A percentile compares a stretch with the other conserved stretches of the same genome.
Conservation (phyloP, 1,140 invertebrate species). For the Vanessa tameamea region DNA sequence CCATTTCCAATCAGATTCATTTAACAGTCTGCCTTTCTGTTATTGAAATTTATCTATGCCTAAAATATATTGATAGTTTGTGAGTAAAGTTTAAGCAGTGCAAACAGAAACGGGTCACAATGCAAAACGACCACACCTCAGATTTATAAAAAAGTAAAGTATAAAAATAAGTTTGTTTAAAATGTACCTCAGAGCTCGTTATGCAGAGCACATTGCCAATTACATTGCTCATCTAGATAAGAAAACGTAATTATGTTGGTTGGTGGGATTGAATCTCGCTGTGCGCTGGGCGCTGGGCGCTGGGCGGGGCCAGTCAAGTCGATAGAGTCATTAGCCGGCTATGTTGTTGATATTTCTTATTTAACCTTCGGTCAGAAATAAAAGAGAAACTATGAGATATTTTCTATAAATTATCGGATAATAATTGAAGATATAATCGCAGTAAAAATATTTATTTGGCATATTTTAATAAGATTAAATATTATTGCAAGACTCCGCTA, state of each 20-base stretch:
- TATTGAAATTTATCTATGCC: too few relatives aligned
- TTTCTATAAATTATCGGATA: not conserved
- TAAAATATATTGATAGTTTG: too few relatives aligned
- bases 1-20: too few relatives aligned
- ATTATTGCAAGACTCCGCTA: too few relatives aligned
- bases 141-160: not conserved
- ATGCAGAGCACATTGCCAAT: constrained; percentile 33
- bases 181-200: constrained; percentile 22
- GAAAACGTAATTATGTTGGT: constrained; percentile 41
- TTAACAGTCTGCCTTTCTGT: too few relatives aligned
- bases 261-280: constrained; percentile 29
- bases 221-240: constrained; percentile 38
- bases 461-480: too few relatives aligned
- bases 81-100: too few relatives aligned
- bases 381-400: not conserved
- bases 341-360: constrained; percentile 29
- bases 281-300: constrained; percentile 26
- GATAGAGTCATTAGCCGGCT: constrained; percentile 40
- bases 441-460: too few relatives aligned
- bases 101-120: too few relatives aligned
- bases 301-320: constrained; percentile 17
- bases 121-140: not conserved
- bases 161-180: constrained; percentile 7
- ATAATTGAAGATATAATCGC: too few relatives aligned
- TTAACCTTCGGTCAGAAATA: constrained; percentile 15